Evolutionary conservation across 1,140 invertebrate species (phyloP), one percentile per base, ranked within the genome.

Genomic region (Mycetomoellerius zeteki): DNA sequence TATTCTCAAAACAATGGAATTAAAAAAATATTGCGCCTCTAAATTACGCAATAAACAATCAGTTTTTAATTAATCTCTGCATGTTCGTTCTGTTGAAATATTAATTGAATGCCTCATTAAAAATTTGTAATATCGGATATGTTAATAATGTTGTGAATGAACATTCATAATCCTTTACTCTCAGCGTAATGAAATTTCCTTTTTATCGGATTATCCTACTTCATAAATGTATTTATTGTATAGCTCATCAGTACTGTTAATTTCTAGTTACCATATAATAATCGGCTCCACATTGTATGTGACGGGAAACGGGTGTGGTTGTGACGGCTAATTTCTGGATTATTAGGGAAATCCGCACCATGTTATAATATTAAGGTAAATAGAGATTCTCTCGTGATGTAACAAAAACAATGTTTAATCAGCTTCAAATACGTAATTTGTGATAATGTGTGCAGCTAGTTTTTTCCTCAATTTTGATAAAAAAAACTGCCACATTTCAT

Each of bases 321-420:
- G 50, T 87, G 89, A 90, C 75, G 73, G 73, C 85, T 90, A 90
- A 89, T 90, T 90, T 89, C 89, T 89, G 58, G 72, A 90, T 90
- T 87, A 89, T 90, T 84, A 69, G 73, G 30, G 37, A 21, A 60
- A 43, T 71, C 50, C 75, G 21, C n/a, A 14, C 37, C 12, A 27
- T 69, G 56, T 81, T 54, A 50, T 8, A 75, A 21, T 37, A 30
- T 64, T 43, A 33, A n/a, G 33, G n/a, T 3, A 56, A 78, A 47
- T 21, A 43, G 82, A 78, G 82, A 65, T 85, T 52, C 50, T 64
- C 80, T 75, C 80, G 54, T 52, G 10, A 27, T 12, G 37, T 58
- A 54, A 27, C 67, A 54, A 69, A 47, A 54, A 58, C 69, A 50
- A 16, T 50, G 33, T 86, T 89, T 86, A 86, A 65, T 77, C 19